Percentiles rank a stretch among this genome's conserved stretches.
Conservation (phyloP, 2,113 vertebrate species). For the Siniperca knerii region DNA sequence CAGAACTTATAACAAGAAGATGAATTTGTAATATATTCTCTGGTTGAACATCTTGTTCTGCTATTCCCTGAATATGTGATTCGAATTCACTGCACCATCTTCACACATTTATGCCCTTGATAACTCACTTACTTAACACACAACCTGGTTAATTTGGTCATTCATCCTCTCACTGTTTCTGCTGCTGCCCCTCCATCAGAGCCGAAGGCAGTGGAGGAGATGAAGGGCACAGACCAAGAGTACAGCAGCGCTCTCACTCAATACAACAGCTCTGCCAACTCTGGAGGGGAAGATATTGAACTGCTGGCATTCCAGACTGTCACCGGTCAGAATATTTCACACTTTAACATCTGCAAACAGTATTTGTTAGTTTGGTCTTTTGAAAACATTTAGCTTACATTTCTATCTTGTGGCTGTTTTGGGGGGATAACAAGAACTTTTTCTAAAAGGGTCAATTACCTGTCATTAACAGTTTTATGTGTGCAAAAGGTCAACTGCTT, state of each 20-base stretch:
- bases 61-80: neutral
- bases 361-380: neutral
- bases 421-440: too few relatives aligned
- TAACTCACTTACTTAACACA: neutral
- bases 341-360: neutral
- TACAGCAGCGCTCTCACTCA: conserved; percentile 76
- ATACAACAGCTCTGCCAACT: conserved; percentile 81
- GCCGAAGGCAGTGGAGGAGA: conserved; percentile 72
- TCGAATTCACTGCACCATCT: neutral
- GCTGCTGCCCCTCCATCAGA: conserved; percentile 56
- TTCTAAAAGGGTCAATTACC: too few relatives aligned
- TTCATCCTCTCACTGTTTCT: neutral
- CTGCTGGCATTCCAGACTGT: conserved; percentile 85
- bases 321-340: conserved; percentile 71
- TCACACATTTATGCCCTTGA: neutral
- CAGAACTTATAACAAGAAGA: neutral
- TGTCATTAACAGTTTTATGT: too few relatives aligned
- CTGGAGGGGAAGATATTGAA: conserved; percentile 82
- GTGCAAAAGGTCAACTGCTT: neutral
- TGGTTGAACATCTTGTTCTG: neutral
- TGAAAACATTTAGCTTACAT: neutral
- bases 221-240: conserved; percentile 78
- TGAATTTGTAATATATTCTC: neutral
- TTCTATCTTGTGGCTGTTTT: too few relatives aligned
- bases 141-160: neutral